Percentiles rank a stretch among this genome's conserved stretches.
phyloP scores from a whole-genome alignment of 2,888 invertebrate species.

The Calliopum simillimum region DNA sequence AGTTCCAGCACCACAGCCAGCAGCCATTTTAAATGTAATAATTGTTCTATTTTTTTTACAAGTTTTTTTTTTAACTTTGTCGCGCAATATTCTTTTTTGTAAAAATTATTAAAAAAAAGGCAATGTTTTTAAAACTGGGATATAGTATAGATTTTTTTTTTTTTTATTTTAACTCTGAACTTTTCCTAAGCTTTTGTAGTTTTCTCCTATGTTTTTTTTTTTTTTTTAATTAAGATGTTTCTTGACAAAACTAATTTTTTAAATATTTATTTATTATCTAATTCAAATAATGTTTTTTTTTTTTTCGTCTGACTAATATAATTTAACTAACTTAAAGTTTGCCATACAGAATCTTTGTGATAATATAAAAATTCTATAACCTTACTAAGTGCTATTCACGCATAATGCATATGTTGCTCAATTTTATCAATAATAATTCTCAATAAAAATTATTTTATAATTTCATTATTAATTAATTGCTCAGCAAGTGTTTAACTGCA shows the following conservation, averaged over 20 bases:
- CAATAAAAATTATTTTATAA: background rate
- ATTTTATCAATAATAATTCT: background rate
- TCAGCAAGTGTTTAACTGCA: background rate
- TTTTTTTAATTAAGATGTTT: conserved; percentile 13
- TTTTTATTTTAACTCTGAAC: conserved; percentile 9
- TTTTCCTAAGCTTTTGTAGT: conserved; percentile 25
- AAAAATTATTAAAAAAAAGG: background rate
- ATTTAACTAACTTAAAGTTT: background rate
- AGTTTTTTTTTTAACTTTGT: conserved; percentile 14
- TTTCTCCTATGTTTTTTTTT: conserved; percentile 33
- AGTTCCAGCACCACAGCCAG: conserved; percentile 72
- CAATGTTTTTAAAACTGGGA: background rate
- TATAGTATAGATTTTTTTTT: too few species aligned
- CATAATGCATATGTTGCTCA: too few species aligned
- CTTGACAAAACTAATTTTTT: background rate
- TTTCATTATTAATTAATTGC: conserved; percentile 2
- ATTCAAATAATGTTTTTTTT: background rate
- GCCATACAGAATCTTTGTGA: too few species aligned
- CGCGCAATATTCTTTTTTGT: background rate
- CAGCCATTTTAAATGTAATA: conserved; percentile 68
- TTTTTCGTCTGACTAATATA: conserved; percentile 12
- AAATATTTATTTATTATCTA: background rate
- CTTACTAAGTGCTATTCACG: too few species aligned
- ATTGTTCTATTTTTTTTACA: conserved; percentile 48
- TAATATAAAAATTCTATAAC: too few species aligned